Base-by-base conservation (phyloP, 2,113 vertebrate species). In the Lontra canadensis region DNA sequence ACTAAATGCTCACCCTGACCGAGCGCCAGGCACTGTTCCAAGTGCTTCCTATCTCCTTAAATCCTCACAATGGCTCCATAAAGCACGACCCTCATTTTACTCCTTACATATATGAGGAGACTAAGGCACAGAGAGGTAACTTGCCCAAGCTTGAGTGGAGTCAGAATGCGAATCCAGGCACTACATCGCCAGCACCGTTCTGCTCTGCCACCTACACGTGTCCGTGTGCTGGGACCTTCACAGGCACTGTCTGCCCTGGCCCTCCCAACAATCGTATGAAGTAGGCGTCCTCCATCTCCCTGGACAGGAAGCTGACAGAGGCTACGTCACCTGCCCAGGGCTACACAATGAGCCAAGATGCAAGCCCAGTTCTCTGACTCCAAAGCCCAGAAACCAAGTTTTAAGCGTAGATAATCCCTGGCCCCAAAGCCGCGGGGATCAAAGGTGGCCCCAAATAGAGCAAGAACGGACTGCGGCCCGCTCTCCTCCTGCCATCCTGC, bases 321-420 rank as follows among this genome's bases (percentile, higher is more conserved):
- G 65, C 55, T 23, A 78, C 47, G 17, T 29, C 84, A 82, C 25
- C 44, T 73, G 47, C 59, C 83, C 52, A 39, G 71, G 17, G 80
- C 29, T 63, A 74, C 15, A 57, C 0, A 21, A 1, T 52, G 44
- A 94, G 88, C 59, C 49, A 85, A 80, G 42, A 85, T 61, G 10
- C 42, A 95, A 93, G 65, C 31, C 63, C 44, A 81, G 36, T 73
- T 83, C 94, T 90, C 87, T 85, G 87, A 94, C 57, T 65, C 55
- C 85, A 96, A 93, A 90, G 69, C n/a, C 67, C 49, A 93, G 76
- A 93, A 94, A 82, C 23, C 61, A 78, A 63, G 31, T 71, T 42
- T 92, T n/a, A 89, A 87, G 88, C 65, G 87, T 26, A 81, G 25
- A 44, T 25, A 81, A 36, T 57, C 55, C 59, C 63, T 65, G 49